Percentiles rank a stretch among this genome's conserved stretches.
Evolutionary conservation across 1,140 invertebrate genomes (phyloP).

Genomic region (Drosophila tropicalis): DNA sequence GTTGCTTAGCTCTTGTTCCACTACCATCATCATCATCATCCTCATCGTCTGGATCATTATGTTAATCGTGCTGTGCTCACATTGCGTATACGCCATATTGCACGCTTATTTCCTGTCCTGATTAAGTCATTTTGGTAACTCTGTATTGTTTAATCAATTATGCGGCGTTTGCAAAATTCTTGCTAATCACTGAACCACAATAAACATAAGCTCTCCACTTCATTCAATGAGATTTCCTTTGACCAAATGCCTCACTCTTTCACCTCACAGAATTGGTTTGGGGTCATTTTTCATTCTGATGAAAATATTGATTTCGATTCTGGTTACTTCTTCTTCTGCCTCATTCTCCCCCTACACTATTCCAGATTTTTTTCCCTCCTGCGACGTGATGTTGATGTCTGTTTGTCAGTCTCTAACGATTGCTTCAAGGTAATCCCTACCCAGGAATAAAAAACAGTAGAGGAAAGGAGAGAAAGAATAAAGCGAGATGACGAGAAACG

Average conservation of each 20-base stretch:
- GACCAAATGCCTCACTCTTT: constrained; percentile 11
- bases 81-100: constrained; percentile 71
- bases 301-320: constrained; percentile 75
- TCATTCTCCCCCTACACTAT: background rate
- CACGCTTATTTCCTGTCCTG: constrained; percentile 51
- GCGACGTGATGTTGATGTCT: constrained; percentile 71
- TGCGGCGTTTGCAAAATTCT: constrained; percentile 68
- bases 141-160: constrained; percentile 64
- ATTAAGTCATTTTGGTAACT: constrained; percentile 61
- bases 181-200: constrained; percentile 62
- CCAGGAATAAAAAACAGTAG: constrained; percentile 37
- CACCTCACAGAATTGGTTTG: background rate
- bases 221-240: constrained; percentile 32
- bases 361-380: background rate
- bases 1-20: constrained; percentile 28
- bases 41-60: constrained; percentile 18
- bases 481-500: constrained; percentile 10
- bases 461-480: constrained; percentile 3
- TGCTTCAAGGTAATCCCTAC: constrained; percentile 52
- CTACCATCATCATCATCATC: constrained; percentile 29
- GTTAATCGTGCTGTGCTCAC: constrained; percentile 20
- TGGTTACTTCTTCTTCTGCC: background rate
- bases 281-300: constrained; percentile 75
- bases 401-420: constrained; percentile 79
- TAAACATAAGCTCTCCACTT: constrained; percentile 48